phyloP scores from a whole-genome alignment of 2,797 vertebrate species.

The Taenioides sp. region DNA sequence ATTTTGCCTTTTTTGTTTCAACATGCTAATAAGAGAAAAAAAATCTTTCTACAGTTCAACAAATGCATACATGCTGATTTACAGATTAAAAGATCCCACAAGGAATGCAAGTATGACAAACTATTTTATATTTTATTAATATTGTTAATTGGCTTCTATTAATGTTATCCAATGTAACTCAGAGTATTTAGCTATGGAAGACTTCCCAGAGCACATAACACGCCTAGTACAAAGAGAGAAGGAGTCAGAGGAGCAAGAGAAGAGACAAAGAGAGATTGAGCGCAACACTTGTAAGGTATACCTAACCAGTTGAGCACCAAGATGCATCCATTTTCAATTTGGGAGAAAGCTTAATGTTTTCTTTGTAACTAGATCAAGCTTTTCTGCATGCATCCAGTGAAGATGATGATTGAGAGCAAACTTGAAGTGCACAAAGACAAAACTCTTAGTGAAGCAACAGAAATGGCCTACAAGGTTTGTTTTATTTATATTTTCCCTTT shows the following conservation, averaged over 20 bases:
- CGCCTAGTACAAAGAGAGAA: slow-evolving; percentile 92
- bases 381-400: slow-evolving; percentile 95
- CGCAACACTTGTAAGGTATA: slow-evolving; percentile 98
- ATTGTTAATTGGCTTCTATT: neutral
- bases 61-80: slow-evolving; percentile 99
- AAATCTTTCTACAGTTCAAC: slow-evolving; percentile 84
- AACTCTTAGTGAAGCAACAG: slow-evolving; percentile 92
- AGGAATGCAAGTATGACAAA: slow-evolving; percentile 94
- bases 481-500: neutral
- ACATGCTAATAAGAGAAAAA: neutral
- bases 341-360: neutral
- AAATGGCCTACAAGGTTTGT: slow-evolving; percentile 92
- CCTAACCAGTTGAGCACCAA: neutral
- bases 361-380: slow-evolving; percentile 87
- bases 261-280: slow-evolving; percentile 95
- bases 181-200: slow-evolving; percentile 91
- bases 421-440: slow-evolving; percentile 98
- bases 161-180: slow-evolving; percentile 17
- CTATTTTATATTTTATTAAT: neutral
- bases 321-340: neutral
- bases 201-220: slow-evolving; percentile 95
- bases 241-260: slow-evolving; percentile 96
- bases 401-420: slow-evolving; percentile 96
- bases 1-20: slow-evolving; percentile 3
- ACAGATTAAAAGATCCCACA: slow-evolving; percentile 91